Base-by-base conservation (phyloP, 2,113 vertebrate species). In the Oryzias javanicus region DNA sequence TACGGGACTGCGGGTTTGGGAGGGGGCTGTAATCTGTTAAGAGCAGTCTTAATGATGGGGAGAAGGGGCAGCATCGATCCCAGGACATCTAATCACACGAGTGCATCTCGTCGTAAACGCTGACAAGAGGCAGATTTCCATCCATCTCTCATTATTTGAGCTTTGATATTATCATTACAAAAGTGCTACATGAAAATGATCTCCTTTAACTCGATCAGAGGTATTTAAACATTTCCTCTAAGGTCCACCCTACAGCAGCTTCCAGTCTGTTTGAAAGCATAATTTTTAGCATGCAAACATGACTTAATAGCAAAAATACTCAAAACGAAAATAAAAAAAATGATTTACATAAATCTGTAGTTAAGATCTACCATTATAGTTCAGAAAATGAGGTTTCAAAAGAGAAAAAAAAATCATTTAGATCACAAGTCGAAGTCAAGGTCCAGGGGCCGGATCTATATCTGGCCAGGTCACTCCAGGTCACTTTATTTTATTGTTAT, bases 121-220 rank as follows among this genome's bases (percentile, higher is more conserved):
- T 89, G 88, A 89, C 88, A 89, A 81, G 85, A 85, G 78, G 82
- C 84, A 85, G 86, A 90, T 88, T 82, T 86, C 80, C 66, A 79
- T 81, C 72, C 60, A 70, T 74, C 64, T 69, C 83, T 78, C 83
- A 88, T 86, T 79, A 78, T 71, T 64, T 71, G 64, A 78, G 82
- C 67, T 79, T 13, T 1, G 67, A 53, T 70, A 80, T 88, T 75
- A 80, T 75, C 78, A 83, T 89, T 76, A 84, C 78, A 84, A 82
- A 82, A 81, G 81, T 85, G 76, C 79, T 78, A 89, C 78, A 83
- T 86, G 86, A 86, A 84, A 88, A 90, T 80, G 70, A 87, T 90
- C 70, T 61, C 61, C 59, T 69, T 25, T 80, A 84, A 85, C 71
- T 73, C 44, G 14, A 85, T 90, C 45, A 81, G 58, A 27, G 46